Percentiles rank a stretch among this genome's conserved stretches.
Evolutionary conservation across 2,888 invertebrate species (phyloP).

Genomic region (Rhimphoctona megacephalus): DNA sequence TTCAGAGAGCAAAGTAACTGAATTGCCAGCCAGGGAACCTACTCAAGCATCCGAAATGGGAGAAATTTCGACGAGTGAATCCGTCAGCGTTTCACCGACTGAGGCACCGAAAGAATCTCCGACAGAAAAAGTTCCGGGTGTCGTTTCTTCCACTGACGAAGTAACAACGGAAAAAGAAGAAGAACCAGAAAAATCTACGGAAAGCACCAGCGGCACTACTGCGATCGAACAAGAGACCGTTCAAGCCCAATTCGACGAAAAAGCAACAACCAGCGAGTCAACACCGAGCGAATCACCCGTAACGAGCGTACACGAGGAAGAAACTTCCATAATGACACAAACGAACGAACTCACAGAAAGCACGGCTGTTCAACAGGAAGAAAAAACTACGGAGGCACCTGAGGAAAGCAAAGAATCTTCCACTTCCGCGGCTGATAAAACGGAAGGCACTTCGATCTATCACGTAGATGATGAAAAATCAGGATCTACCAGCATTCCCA

Average conservation of each 20-base stretch:
- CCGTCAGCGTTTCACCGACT: constrained; percentile 14
- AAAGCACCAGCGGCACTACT: constrained; percentile 18
- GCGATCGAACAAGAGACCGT: constrained; percentile 22
- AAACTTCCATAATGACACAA: constrained; percentile 19
- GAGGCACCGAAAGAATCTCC: constrained; percentile 53
- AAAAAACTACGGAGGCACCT: constrained; percentile 9
- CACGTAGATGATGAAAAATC: constrained; percentile 17
- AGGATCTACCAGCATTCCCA: constrained; percentile 11
- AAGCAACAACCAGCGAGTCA: background rate
- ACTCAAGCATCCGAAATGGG: constrained; percentile 36
- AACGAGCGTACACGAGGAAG: constrained; percentile 21
- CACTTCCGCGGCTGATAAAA: background rate
- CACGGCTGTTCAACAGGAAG: constrained; percentile 51
- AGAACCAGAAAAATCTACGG: constrained; percentile 24
- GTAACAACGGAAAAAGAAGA: constrained; percentile 39
- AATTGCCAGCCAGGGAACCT: constrained; percentile 37
- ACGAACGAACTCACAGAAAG: constrained; percentile 33
- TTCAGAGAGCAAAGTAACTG: constrained; percentile 51
- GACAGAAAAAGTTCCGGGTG: constrained; percentile 44
- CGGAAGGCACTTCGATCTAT: constrained; percentile 5
- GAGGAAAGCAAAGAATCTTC: constrained; percentile 24
- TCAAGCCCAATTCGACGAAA: constrained; percentile 3
- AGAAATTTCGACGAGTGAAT: constrained; percentile 44
- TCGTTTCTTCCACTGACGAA: constrained; percentile 40
- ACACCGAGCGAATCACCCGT: constrained; percentile 36